A percentile compares a stretch with the other conserved stretches of the same genome.
These are phyloP conservation scores for fruit fly (Drosophila melanogaster) DNA, from an alignment of 1,140 invertebrate genomes.

Conservation along the genomic window Release_6_plus_ISO1_MT NT_033779.5:13306001-13306500, in stretches of 20 bases:
- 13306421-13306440: not conserved
- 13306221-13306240: slow-evolving; percentile 4
- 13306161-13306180: not conserved
- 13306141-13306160: slow-evolving; percentile 42
- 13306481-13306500: slow-evolving; percentile 13
- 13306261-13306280: not conserved
- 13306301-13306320: not conserved
- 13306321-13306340: slow-evolving; percentile 10
- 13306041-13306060: not conserved
- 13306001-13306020: not conserved
- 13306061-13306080: not conserved
- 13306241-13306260: not conserved
- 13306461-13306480: slow-evolving; percentile 16
- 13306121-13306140: slow-evolving; percentile 44
- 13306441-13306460: not conserved
- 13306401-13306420: slow-evolving; percentile 37
- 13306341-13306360: not conserved
- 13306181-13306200: slow-evolving; percentile 54
- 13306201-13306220: slow-evolving; percentile 46
- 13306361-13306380: slow-evolving; percentile 19
- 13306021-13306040: slow-evolving; percentile 6
- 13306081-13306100: not conserved
- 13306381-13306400: slow-evolving; percentile 27
- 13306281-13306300: not conserved
- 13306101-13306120: slow-evolving; percentile 46